Evolutionary conservation across 2,888 invertebrate genomes (phyloP), one percentile per base, ranked within the genome.

Genomic region (Phyllotreta cruciferae): DNA sequence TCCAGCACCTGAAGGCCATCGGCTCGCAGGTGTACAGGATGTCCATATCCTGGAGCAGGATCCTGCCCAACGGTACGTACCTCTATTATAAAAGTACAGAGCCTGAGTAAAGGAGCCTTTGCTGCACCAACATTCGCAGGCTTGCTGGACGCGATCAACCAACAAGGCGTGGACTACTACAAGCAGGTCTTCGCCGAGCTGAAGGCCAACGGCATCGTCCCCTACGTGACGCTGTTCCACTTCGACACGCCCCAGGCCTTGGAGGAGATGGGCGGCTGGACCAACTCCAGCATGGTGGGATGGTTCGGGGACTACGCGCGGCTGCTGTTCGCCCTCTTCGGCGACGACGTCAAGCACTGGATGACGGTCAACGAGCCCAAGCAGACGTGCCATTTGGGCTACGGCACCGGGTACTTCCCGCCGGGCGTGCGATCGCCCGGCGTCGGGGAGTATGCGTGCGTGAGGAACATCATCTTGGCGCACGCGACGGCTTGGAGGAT

Each of bases 401-500:
- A 75, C 60, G 74, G 71, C 4, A 24, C 39, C 39, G 70, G 69
- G 1, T 24, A 13, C 7, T 52, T 63, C 7, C 80, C 81, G n/a
- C 81, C 82, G 3, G 77, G 71, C 2, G 64, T 84, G 35, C 70
- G 72, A 24, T 60, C 70, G 6, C 60, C 64, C 50, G 87, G 87
- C 5, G 72, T 84, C n/a, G 85, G 83, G 0, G 85, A 85, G 53
- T 91, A 91, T 76, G 75, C 85, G 54, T 88, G 88, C 64, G 81
- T 82, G 0, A 88, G 90, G 74, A 87, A 88, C 71, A 79, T 87
- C 60, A 77, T 92, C 10, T 79, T 86, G 62, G 86, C 88, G 0
- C 91, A 91, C 75, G 88, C 87, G 0, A 83, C 82, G 57, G 87
- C 84, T 1, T 91, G 87, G 74, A 83, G 84, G 54, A 74, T 88